These are phyloP conservation scores for Drosophila trapezifrons DNA, from an alignment of 1,140 invertebrate species.

Conservation along the genomic window DNA sequence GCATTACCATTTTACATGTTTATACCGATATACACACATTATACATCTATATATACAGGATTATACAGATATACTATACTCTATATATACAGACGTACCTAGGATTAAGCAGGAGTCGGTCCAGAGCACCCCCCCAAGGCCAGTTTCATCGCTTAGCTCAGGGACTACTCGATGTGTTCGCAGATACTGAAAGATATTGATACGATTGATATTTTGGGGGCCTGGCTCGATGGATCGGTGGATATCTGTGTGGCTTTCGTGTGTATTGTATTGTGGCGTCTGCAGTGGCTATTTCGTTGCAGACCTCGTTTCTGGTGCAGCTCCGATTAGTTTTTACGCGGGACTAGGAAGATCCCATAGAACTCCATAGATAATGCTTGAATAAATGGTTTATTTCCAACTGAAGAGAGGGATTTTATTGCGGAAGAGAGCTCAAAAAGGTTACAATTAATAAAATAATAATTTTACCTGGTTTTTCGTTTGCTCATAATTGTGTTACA, in stretches of 20 bases:
- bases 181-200: slow-evolving; percentile 24
- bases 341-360: not conserved
- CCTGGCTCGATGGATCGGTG: slow-evolving; percentile 14
- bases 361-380: slow-evolving; percentile 9
- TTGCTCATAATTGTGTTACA: not conserved
- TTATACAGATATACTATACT: slow-evolving; percentile 33
- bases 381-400: slow-evolving; percentile 28
- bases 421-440: not conserved
- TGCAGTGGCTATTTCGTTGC: slow-evolving; percentile 15
- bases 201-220: slow-evolving; percentile 27
- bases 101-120: slow-evolving; percentile 20
- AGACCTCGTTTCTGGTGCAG: slow-evolving; percentile 18
- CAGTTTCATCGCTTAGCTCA: slow-evolving; percentile 37
- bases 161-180: slow-evolving; percentile 47
- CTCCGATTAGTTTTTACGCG: slow-evolving; percentile 17
- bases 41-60: slow-evolving; percentile 17
- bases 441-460: not conserved
- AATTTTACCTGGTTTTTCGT: not conserved
- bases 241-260: slow-evolving; percentile 21
- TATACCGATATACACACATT: slow-evolving; percentile 36
- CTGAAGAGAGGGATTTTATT: not conserved
- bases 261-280: slow-evolving; percentile 7
- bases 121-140: slow-evolving; percentile 15
- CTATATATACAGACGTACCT: slow-evolving; percentile 28
- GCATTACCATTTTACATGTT: slow-evolving; percentile 41